A percentile compares a stretch with the other conserved stretches of the same genome.
phyloP scores from a whole-genome alignment of 2,797 vertebrate species.

The Microctenopoma steveboyesi region DNA sequence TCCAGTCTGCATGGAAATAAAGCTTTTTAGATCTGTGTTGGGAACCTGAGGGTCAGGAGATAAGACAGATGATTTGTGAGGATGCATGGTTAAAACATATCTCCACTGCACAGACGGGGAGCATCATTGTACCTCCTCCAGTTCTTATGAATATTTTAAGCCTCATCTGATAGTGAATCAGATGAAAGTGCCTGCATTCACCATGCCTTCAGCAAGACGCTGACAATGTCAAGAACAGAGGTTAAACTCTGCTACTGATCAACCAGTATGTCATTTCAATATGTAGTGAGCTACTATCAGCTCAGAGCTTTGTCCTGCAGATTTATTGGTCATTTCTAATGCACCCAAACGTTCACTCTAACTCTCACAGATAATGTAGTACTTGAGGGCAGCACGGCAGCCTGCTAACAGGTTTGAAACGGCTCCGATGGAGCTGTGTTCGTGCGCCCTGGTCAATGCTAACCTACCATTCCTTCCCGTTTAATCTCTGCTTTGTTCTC shows the following conservation, averaged over 20 bases:
- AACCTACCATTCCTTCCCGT: background rate
- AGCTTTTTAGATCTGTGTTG: conserved; percentile 31
- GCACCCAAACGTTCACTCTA: no score
- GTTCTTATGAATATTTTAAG: conserved; percentile 14
- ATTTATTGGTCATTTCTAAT: no score
- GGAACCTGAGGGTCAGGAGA: conserved; percentile 32
- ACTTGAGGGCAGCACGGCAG: no score
- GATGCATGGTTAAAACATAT: conserved; percentile 38
- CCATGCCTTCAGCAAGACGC: no score
- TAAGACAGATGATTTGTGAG: conserved; percentile 39
- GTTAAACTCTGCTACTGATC: background rate
- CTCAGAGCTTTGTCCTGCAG: no score
- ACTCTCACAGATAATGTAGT: no score
- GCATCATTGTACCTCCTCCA: conserved; percentile 12
- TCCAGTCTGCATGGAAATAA: conserved; percentile 35
- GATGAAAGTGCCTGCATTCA: conserved; percentile 11
- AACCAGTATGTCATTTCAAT: no score
- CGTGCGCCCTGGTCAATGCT: no score
- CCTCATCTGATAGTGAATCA: conserved; percentile 15
- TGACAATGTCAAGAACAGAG: background rate
- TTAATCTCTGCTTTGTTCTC: background rate
- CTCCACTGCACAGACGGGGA: conserved; percentile 30
- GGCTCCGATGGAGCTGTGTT: background rate
- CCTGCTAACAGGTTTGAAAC: no score
- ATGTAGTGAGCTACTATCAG: no score